These are phyloP conservation scores for Neelides sp. DNA, from an alignment of 1,140 invertebrate genomes.

Conservation along the genomic window DNA sequence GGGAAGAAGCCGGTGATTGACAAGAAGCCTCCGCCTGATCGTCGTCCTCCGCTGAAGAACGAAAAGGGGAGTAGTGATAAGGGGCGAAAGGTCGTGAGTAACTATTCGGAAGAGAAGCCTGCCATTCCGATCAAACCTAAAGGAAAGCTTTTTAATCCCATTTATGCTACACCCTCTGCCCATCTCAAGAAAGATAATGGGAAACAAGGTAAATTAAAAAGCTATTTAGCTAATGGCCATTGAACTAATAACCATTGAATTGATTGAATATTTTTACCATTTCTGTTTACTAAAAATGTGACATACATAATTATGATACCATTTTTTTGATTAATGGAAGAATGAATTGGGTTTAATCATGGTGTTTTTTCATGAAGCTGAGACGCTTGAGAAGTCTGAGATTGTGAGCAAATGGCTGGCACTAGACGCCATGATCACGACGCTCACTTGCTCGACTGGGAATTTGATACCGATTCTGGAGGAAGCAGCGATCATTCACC, in stretches of 20 bases:
- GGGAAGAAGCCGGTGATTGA: conserved; percentile 20
- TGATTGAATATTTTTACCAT: too few species aligned
- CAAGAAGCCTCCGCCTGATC: conserved; percentile 13
- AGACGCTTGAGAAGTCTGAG: too few species aligned
- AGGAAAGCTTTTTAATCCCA: conserved; percentile 45
- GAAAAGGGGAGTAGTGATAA: conserved; percentile 18
- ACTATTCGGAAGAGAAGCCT: conserved; percentile 49
- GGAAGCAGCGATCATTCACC: conserved; percentile 27
- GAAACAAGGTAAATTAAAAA: conserved; percentile 10
- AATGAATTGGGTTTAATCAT: too few species aligned
- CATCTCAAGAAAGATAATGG: conserved; percentile 18
- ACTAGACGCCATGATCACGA: conserved; percentile 30
- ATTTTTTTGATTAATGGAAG: too few species aligned
- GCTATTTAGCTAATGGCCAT: neutral
- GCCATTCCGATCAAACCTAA: conserved; percentile 53
- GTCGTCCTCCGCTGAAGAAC: conserved; percentile 15
- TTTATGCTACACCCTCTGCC: conserved; percentile 49
- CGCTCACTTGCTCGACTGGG: conserved; percentile 29
- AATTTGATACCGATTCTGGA: conserved; percentile 31
- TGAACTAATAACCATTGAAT: too few species aligned
- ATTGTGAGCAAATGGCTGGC: conserved; percentile 30
- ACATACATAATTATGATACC: neutral
- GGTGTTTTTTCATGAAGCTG: too few species aligned
- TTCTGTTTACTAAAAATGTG: neutral
- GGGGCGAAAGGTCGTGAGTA: too few species aligned